Base-by-base conservation (phyloP, 2,797 vertebrate genomes). In the Sylvilagus floridanus region DNA sequence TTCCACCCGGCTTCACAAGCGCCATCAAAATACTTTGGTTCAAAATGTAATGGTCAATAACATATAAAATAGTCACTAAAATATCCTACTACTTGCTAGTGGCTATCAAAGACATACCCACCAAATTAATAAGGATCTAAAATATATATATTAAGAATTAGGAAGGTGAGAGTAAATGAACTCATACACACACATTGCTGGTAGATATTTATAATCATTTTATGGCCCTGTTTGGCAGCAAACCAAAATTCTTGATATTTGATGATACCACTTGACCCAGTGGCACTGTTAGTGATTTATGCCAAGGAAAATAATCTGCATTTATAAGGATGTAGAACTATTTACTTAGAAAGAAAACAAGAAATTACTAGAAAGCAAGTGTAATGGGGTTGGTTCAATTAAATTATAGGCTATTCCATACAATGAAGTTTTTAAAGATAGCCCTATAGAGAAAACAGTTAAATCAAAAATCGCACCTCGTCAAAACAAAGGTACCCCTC, bases 1-100 rank as follows among this genome's bases (percentile, higher is more conserved):
- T 93, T 84, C 37, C 21, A 26, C 35, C 86, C 91, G 32, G 11
- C 68, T 89, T 93, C 85, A 94, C 88, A 95, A 78, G 16, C 24
- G 14, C n/a, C n/a, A 72, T 32, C 16, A 52, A 78, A 84, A 87
- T 76, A 79, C 8, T 32, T 88, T 54, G 62, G 17, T 68, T 71
- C 75, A 81, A 79, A 84, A 84, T 92, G 37, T 42, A 77, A 91
- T 5, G 19, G 17, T 93, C 47, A 72, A 47, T 84, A 95, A 84
- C 54, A 57, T 32, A 91, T 54, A 10, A 94, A 96, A 92, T 65
- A 81, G 47, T 69, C 62, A 69, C 1, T 84, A 90, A 86, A 16
- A 82, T 65, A 93, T 57, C 71, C 19, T 62, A 42, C 17, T 42
- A 47, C n/a, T 71, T 73, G 5, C 69, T 66, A 30, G 10, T 73